Evolutionary conservation across 1,140 invertebrate species (phyloP).

Genomic region (Orchesella cincta): DNA sequence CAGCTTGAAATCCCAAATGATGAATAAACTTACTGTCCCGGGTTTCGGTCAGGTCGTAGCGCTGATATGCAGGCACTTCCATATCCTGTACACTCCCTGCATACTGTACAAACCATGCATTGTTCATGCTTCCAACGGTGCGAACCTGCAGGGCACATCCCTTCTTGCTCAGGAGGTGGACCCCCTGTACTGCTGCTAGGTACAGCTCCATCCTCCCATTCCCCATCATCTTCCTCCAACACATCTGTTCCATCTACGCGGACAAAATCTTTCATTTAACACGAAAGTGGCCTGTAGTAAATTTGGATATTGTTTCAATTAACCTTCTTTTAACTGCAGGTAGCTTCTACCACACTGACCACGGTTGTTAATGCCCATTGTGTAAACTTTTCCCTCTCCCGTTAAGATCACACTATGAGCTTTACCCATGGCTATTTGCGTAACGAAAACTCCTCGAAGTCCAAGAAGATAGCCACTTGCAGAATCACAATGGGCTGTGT

Average conservation of each 20-base stretch:
- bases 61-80: slow-evolving; percentile 80
- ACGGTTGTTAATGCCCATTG: slow-evolving; percentile 97
- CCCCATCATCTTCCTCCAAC: slow-evolving; percentile 65
- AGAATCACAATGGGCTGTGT: slow-evolving; percentile 83
- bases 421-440: slow-evolving; percentile 87
- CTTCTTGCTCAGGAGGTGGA: slow-evolving; percentile 54
- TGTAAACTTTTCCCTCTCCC: slow-evolving; percentile 86
- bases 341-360: slow-evolving; percentile 94
- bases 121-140: slow-evolving; percentile 80
- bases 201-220: slow-evolving; percentile 58
- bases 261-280: background rate
- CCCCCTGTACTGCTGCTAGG: slow-evolving; percentile 52
- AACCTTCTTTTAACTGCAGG: slow-evolving; percentile 67
- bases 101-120: slow-evolving; percentile 87
- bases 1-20: background rate
- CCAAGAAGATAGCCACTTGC: slow-evolving; percentile 69
- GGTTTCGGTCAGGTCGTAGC: slow-evolving; percentile 74
- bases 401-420: slow-evolving; percentile 88
- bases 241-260: slow-evolving; percentile 53
- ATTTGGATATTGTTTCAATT: slow-evolving; percentile 39
- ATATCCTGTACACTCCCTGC: slow-evolving; percentile 92
- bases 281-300: background rate
- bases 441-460: slow-evolving; percentile 77
- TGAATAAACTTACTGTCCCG: slow-evolving; percentile 74
- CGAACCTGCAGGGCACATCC: slow-evolving; percentile 68